These are phyloP conservation scores for Trachelus stipa DNA, from an alignment of 2,888 invertebrate species.

Conservation along the genomic window DNA sequence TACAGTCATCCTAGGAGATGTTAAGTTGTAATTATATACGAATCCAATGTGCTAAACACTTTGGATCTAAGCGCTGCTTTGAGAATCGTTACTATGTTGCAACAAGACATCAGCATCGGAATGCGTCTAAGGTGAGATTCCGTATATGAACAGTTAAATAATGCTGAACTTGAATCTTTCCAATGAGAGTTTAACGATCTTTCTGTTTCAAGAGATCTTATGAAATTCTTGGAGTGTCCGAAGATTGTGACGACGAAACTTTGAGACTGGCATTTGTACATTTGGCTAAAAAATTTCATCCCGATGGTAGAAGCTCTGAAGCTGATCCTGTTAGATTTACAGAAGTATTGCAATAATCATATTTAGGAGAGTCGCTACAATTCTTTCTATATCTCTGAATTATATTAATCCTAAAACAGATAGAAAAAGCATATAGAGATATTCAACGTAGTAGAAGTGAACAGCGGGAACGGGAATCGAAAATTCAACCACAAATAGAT, in stretches of 20 bases:
- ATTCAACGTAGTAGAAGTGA: slow-evolving; percentile 44
- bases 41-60: not conserved
- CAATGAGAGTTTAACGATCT: not conserved
- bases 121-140: not conserved
- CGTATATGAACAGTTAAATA: not conserved
- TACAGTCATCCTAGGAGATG: not conserved
- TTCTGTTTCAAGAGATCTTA: slow-evolving; percentile 74
- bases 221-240: slow-evolving; percentile 74
- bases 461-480: slow-evolving; percentile 67
- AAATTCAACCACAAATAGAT: slow-evolving; percentile 65
- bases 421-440: slow-evolving; percentile 80
- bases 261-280: slow-evolving; percentile 79
- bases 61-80: not conserved
- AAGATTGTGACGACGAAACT: slow-evolving; percentile 78
- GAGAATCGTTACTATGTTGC: not conserved
- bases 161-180: not conserved
- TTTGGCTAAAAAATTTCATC: slow-evolving; percentile 85
- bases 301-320: slow-evolving; percentile 80
- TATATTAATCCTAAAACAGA: slow-evolving; percentile 57
- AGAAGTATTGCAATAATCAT: slow-evolving; percentile 64
- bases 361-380: slow-evolving; percentile 10
- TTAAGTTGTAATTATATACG: not conserved
- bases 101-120: not conserved
- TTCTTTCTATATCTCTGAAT: slow-evolving; percentile 18
- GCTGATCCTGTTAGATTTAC: slow-evolving; percentile 82